These are phyloP conservation scores for Blastomussa wellsi DNA, from an alignment of 92 coral and sea anemone species.

Conservation along the genomic window DNA sequence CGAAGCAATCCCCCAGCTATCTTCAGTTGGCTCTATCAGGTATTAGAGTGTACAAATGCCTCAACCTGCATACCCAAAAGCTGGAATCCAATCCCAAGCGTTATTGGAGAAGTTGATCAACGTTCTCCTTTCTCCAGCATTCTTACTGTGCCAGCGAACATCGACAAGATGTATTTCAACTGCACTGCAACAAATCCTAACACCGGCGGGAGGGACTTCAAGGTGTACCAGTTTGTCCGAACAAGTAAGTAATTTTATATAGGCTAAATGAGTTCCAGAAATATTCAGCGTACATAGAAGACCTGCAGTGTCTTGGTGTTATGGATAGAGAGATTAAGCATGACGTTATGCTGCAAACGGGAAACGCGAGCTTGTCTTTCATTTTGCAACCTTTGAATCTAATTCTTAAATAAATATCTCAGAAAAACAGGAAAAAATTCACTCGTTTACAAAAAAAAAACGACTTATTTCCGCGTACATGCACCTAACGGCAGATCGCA, in stretches of 20 bases:
- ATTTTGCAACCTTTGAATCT: no score
- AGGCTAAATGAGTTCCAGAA: not conserved
- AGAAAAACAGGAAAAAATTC: no score
- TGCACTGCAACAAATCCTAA: slow-evolving; percentile 55
- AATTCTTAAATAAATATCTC: no score
- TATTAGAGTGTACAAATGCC: not conserved
- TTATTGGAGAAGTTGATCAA: slow-evolving; percentile 11
- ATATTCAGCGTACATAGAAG: not conserved
- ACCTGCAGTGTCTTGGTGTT: no score
- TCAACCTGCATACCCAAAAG: slow-evolving; percentile 18
- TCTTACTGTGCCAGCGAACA: slow-evolving; percentile 19
- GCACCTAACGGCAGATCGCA: no score
- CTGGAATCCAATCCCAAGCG: slow-evolving; percentile 31
- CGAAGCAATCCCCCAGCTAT: slow-evolving; percentile 55
- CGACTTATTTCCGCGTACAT: no score
- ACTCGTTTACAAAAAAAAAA: no score
- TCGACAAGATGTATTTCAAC: slow-evolving; percentile 45
- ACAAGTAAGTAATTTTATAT: not conserved
- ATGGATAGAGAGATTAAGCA: no score
- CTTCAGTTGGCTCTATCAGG: slow-evolving; percentile 71
- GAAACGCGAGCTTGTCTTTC: no score
- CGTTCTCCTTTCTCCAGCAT: slow-evolving; percentile 15
- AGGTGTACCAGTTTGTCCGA: slow-evolving; percentile 17
- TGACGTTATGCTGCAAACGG: no score
- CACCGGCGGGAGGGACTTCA: not conserved